Percentiles rank a stretch among this genome's conserved stretches.
Conservation (phyloP, 2,888 invertebrate genomes). For the Craniophora ligustri region DNA sequence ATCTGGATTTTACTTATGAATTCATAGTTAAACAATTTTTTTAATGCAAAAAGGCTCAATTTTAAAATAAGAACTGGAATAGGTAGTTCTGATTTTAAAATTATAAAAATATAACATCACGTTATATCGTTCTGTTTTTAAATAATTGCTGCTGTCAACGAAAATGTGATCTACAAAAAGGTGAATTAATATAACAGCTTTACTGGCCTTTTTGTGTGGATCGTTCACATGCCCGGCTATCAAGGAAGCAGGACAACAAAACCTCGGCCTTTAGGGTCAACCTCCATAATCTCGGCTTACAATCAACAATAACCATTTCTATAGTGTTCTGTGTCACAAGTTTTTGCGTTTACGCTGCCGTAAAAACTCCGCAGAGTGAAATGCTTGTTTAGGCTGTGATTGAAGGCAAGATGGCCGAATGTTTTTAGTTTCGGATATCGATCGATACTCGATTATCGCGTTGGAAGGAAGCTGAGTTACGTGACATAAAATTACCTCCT, state of each 20-base stretch:
- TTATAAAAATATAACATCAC: too few species aligned
- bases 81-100: too few species aligned
- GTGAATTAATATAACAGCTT: slow-evolving; percentile 10
- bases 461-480: neutral
- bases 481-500: neutral
- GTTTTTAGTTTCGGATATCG: neutral
- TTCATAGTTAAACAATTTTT: too few species aligned
- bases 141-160: neutral
- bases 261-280: slow-evolving; percentile 30
- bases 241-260: slow-evolving; percentile 41
- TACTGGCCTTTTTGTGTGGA: slow-evolving; percentile 23
- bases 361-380: slow-evolving; percentile 39
- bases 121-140: too few species aligned
- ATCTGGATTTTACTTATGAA: too few species aligned
- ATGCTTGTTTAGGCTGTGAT: slow-evolving; percentile 28
- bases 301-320: slow-evolving; percentile 52
- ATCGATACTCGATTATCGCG: neutral
- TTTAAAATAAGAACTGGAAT: too few species aligned
- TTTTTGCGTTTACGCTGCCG: slow-evolving; percentile 38
- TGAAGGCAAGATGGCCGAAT: slow-evolving; percentile 26
- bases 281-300: slow-evolving; percentile 39
- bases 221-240: slow-evolving; percentile 28
- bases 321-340: slow-evolving; percentile 30
- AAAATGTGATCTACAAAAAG: slow-evolving; percentile 14
- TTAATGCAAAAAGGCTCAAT: too few species aligned